phyloP scores from a whole-genome alignment of 2,888 invertebrate species.

The Antheraea yamamai region DNA sequence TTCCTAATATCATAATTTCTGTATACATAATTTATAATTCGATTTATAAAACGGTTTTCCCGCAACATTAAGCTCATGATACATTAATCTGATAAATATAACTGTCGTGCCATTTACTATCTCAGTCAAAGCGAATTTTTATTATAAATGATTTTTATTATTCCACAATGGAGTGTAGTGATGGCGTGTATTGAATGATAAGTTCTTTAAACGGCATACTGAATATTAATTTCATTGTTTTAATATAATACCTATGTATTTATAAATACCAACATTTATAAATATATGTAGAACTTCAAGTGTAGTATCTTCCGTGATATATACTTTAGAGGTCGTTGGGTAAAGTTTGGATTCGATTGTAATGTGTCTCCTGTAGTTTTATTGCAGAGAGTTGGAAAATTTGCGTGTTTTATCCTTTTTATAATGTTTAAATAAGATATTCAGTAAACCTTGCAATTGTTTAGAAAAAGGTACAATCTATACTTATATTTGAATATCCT shows the following conservation, averaged over 20 bases:
- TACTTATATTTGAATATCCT: too few relatives aligned
- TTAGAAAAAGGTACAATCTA: too few relatives aligned
- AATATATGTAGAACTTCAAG: background rate
- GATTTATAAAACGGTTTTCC: too few relatives aligned
- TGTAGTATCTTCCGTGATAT: slow-evolving; percentile 1
- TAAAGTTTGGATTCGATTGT: background rate
- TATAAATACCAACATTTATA: background rate
- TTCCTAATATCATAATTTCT: background rate
- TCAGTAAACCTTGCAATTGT: too few relatives aligned
- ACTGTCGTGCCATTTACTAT: slow-evolving; percentile 1
- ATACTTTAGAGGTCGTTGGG: slow-evolving; percentile 1
- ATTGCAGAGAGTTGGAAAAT: background rate
- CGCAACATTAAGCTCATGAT: too few relatives aligned
- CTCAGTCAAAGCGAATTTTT: slow-evolving; percentile 14
- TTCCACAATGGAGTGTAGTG: slow-evolving; percentile 17
- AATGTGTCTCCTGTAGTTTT: background rate
- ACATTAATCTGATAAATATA: background rate
- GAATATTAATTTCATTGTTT: slow-evolving; percentile 19
- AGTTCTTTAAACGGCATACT: slow-evolving; percentile 12
- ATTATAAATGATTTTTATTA: slow-evolving; percentile 13
- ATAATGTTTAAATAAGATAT: too few relatives aligned
- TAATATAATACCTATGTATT: too few relatives aligned
- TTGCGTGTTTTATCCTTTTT: background rate
- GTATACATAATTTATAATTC: too few relatives aligned
- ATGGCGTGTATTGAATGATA: slow-evolving; percentile 19